A percentile compares a stretch with the other conserved stretches of the same genome.
These are phyloP conservation scores for Agrilus mali DNA, from an alignment of 2,888 invertebrate species.

Conservation along the genomic window DNA sequence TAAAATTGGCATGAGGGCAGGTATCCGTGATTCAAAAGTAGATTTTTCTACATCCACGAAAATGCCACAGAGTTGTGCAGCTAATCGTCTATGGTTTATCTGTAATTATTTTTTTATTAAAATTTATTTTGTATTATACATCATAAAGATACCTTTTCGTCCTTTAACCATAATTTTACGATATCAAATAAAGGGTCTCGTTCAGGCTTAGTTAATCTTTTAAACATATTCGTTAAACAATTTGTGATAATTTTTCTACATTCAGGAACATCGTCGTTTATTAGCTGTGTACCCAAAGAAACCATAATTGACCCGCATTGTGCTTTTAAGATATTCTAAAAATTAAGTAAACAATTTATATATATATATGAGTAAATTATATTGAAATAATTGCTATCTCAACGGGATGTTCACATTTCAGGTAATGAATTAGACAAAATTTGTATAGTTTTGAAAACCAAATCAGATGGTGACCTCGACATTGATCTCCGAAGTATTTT, in stretches of 20 bases:
- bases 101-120: constrained; percentile 24
- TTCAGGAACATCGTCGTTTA: constrained; percentile 68
- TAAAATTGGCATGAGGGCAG: constrained; percentile 45
- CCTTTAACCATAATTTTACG: constrained; percentile 54
- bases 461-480: too few relatives aligned
- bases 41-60: constrained; percentile 66
- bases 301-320: constrained; percentile 59
- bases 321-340: constrained; percentile 45
- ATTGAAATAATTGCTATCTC: too few relatives aligned
- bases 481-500: too few relatives aligned
- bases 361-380: too few relatives aligned
- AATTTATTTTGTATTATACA: constrained; percentile 9
- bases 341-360: not conserved
- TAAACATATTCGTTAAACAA: constrained; percentile 59
- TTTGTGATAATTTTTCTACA: constrained; percentile 63
- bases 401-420: too few relatives aligned
- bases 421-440: too few relatives aligned
- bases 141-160: constrained; percentile 40
- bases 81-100: constrained; percentile 58
- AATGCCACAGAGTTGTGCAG: constrained; percentile 65
- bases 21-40: constrained; percentile 54
- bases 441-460: too few relatives aligned
- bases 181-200: constrained; percentile 60
- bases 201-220: constrained; percentile 40
- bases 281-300: constrained; percentile 60